phyloP scores from a whole-genome alignment of 2,113 vertebrate species.

The Nasalis larvatus region DNA sequence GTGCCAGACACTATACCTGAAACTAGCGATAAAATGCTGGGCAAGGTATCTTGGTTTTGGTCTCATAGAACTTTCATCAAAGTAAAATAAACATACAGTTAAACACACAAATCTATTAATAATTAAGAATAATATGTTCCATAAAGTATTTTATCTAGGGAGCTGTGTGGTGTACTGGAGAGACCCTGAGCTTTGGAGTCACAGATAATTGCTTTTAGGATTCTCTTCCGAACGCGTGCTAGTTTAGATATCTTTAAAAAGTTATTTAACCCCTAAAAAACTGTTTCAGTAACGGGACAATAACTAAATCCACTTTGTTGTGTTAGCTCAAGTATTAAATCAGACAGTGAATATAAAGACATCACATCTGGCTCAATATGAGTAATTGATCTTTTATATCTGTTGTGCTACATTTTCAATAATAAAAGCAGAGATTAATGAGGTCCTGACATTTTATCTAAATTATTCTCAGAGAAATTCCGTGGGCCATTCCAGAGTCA shows the following conservation, averaged over 20 bases:
- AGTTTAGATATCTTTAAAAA: conserved; percentile 17
- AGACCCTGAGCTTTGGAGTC: not conserved
- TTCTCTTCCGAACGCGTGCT: not conserved
- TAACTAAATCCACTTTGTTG: not conserved
- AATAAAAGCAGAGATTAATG: not conserved
- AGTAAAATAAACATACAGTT: not conserved
- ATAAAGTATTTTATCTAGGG: not conserved
- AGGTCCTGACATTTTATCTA: not conserved
- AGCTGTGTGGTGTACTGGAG: not conserved
- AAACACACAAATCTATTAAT: not conserved
- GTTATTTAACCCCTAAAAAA: not conserved
- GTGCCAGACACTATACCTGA: not conserved
- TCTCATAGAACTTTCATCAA: not conserved
- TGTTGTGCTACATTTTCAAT: not conserved
- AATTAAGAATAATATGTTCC: not conserved
- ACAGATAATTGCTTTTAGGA: not conserved
- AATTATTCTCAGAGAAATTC: conserved; percentile 3
- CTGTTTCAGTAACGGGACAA: not conserved
- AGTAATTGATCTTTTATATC: not conserved
- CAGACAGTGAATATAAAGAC: not conserved
- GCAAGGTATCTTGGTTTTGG: not conserved
- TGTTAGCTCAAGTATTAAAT: not conserved
- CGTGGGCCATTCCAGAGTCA: not conserved
- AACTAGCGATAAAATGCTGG: not conserved
- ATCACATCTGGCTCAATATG: not conserved